Evolutionary conservation across 2,797 vertebrate species (phyloP), one percentile per base, ranked within the genome.

Genomic region (Sparidentex hasta): DNA sequence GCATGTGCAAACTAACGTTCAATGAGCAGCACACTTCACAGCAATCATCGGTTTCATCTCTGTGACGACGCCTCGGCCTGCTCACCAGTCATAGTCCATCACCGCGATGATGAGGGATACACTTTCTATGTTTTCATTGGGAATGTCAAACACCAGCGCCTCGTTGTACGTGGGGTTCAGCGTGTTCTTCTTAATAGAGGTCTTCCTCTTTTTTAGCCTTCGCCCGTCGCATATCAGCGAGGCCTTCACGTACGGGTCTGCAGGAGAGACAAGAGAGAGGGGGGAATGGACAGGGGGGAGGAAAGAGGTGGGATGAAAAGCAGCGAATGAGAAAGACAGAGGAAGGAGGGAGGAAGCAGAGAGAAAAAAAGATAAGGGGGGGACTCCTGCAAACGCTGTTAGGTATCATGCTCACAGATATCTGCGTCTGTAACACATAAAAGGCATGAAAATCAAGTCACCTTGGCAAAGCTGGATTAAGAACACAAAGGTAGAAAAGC

Each of bases 81-180:
- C 96, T 95, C 93, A 98, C 97, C 98, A 98, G 89, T 99, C 98
- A 6, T 99, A 99, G 93, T 99, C 98, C 89, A 99, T 97, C 88
- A 99, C 97, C 0, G 98, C 97, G 25, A 98, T 96, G 89, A 98
- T 94, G 86, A 99, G 94, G 83, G 96, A 96, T 62, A 99, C 97
- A 0, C 94, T 96, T 82, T 98, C 97, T 56, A 98, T 97, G 67
- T 97, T 98, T 91, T 98, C 97, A 0, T 97, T 97, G 41, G 97
- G 97, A 80, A 99, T 97, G 88, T 99, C 97, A 69, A 99, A 99
- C 78, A 99, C 98, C 44, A 99, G 95, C 1, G 97, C 98, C 93
- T 98, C 97, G 14, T 98, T 99, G 93, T 98, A 99, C 1, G 96
- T 97, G 69, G 98, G 98, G 92, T 99, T 99, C 89, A 99, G 94